Evolutionary conservation across 2,888 invertebrate species (phyloP), one percentile per base, ranked within the genome.

Genomic region (Cataglyphis rosenhaueri): DNA sequence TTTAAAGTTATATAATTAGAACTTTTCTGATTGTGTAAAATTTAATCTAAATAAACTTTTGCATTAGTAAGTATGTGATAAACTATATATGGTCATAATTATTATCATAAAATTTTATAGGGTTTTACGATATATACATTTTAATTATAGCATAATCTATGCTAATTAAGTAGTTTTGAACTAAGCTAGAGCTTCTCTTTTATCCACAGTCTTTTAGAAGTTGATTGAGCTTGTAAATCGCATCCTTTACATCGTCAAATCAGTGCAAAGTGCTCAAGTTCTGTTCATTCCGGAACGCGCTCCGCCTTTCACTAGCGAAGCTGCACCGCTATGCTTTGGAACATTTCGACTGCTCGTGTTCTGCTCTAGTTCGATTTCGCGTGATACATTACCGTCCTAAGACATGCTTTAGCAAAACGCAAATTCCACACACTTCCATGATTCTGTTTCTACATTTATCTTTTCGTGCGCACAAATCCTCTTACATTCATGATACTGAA

Each of bases 211-310:
- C 78, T 78, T 70, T 79, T 70, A 41, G 59, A 44, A 79, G 57
- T 44, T 79, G 70, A 78, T 79, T 79, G 71, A 70, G 78, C 71
- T 70, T 79, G 71, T 79, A 79, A 79, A 70, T 79, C 25, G 32
- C 25, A 79, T 79, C 71, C 18, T 21, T 61, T 44, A 21, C 12
- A 44, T 59, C 59, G 44, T 48, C 44, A 29, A 70, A 70, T 78
- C 57, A 68, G 32, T 59, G 38, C 57, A 25, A 76, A 57, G 76
- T 76, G 44, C 44, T 70, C 71, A 70, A 70, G 59, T 70, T 71
- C 35, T 70, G 59, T 78, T 78, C 78, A 78, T 78, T 79, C 71
- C 44, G 71, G 71, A 70, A 79, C 71, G 66, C 68, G 78, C n/a
- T 44, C 35, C 59, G 35, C 78, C 71, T 79, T 70, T 79, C 71